A percentile compares a stretch with the other conserved stretches of the same genome.
phyloP scores from a whole-genome alignment of 1,140 invertebrate genomes.

The Drosophila elegans region DNA sequence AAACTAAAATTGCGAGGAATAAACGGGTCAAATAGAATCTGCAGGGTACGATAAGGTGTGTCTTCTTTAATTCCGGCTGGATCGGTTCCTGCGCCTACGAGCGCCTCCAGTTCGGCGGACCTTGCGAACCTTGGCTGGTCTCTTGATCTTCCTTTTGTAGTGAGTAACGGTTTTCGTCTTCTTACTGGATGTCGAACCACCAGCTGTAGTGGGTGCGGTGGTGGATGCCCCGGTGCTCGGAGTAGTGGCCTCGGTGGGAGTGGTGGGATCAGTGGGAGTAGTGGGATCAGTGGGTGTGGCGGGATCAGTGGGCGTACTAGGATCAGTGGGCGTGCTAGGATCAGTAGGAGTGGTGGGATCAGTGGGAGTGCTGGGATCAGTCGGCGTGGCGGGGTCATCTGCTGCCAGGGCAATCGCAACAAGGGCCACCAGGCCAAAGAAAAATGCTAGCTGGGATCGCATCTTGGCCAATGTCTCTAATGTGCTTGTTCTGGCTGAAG shows the following conservation, averaged over 20 bases:
- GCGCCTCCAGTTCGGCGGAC: too few relatives aligned
- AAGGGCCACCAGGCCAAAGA: not conserved
- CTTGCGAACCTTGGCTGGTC: not conserved
- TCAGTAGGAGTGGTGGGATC: too few relatives aligned
- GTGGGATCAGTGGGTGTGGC: too few relatives aligned
- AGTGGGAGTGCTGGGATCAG: not conserved
- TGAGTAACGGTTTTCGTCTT: not conserved
- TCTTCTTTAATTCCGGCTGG: not conserved
- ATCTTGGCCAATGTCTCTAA: conserved; percentile 2
- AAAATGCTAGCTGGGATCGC: not conserved
- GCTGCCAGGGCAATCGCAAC: conserved; percentile 2
- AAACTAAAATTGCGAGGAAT: not conserved
- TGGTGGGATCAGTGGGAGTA: too few relatives aligned
- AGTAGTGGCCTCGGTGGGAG: not conserved
- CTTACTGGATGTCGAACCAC: not conserved
- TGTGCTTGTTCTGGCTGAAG: not conserved
- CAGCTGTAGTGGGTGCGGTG: not conserved
- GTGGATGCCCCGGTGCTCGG: not conserved
- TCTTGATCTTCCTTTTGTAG: not conserved
- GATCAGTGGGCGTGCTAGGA: too few relatives aligned
- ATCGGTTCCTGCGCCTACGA: not conserved
- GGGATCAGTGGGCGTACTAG: too few relatives aligned
- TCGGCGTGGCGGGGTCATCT: not conserved
- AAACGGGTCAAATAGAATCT: not conserved
- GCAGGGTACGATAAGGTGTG: not conserved